phyloP scores from a whole-genome alignment of 2,888 invertebrate species.

The Nematopogon swammerdamellus region DNA sequence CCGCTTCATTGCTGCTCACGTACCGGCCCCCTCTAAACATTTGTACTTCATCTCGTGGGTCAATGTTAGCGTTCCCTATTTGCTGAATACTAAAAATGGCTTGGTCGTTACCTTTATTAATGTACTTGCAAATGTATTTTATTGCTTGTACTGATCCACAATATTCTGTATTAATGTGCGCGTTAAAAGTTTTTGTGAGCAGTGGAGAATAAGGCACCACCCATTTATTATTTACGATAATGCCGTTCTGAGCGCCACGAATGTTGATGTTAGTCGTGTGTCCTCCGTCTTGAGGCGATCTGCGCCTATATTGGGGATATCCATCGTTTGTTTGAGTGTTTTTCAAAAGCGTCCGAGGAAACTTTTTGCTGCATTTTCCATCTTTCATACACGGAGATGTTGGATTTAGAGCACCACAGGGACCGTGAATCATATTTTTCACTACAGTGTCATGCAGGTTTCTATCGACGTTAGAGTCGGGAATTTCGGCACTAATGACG shows the following conservation, averaged over 20 bases:
- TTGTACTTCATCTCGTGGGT: conserved; percentile 16
- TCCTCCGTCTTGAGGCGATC: conserved; percentile 13
- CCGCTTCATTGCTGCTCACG: conserved; percentile 18
- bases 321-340: conserved; percentile 15
- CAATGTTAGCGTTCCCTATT: conserved; percentile 5
- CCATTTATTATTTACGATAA: not conserved
- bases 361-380: conserved; percentile 19
- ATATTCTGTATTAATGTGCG: not conserved
- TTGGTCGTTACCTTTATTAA: conserved; percentile 13
- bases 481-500: conserved; percentile 22
- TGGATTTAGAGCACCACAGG: conserved; percentile 24
- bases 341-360: conserved; percentile 13
- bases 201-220: not conserved
- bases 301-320: conserved; percentile 9
- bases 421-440: conserved; percentile 30
- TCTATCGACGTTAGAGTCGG: conserved; percentile 18
- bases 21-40: conserved; percentile 17
- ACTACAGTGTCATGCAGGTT: conserved; percentile 19
- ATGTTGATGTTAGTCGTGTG: conserved; percentile 11
- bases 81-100: conserved; percentile 12
- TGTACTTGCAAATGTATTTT: conserved; percentile 14
- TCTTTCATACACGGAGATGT: conserved; percentile 27
- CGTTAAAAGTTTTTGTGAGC: not conserved
- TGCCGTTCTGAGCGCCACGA: too few species aligned
- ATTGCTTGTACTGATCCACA: conserved; percentile 6